A percentile compares a stretch with the other conserved stretches of the same genome.
Conservation (phyloP, 2,797 vertebrate species). For the Sebastes wilsoni region DNA sequence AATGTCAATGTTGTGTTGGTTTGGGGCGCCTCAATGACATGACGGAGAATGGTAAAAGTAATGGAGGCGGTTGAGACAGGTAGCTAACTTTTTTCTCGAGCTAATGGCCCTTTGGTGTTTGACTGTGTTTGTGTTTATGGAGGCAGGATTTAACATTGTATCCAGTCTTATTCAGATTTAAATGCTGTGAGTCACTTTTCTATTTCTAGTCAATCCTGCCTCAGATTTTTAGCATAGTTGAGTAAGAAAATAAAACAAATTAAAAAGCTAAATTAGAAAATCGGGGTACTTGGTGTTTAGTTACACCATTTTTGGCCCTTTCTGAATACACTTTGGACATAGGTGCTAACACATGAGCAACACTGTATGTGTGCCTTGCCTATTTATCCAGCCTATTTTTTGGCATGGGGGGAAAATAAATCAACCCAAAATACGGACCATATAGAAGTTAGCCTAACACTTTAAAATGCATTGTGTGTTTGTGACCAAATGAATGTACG, state of each 20-base stretch:
- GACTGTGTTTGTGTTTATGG: slow-evolving; percentile 22
- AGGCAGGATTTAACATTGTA: not conserved
- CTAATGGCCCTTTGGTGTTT: slow-evolving; percentile 54
- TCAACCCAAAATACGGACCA: not conserved
- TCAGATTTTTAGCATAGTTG: not conserved
- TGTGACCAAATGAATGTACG: not conserved
- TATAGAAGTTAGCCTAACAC: not conserved
- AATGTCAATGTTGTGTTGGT: slow-evolving; percentile 81
- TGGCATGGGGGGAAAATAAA: not conserved
- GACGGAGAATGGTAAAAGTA: slow-evolving; percentile 32
- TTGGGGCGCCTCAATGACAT: slow-evolving; percentile 60
- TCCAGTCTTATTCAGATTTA: not conserved
- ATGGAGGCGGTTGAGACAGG: slow-evolving; percentile 25
- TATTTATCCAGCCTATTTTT: not conserved
- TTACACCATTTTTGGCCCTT: not conserved
- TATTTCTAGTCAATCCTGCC: not conserved
- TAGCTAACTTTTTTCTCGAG: slow-evolving; percentile 44
- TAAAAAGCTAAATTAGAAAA: no score
- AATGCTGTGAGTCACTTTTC: not conserved
- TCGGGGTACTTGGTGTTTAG: not conserved
- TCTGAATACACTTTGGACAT: no score
- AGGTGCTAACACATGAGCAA: no score
- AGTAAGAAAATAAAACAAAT: not conserved
- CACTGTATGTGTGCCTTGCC: no score
- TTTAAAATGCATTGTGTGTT: not conserved